A percentile compares a stretch with the other conserved stretches of the same genome.
These are phyloP conservation scores for Liodrosophila aerea DNA, from an alignment of 2,888 invertebrate genomes.

Conservation along the genomic window DNA sequence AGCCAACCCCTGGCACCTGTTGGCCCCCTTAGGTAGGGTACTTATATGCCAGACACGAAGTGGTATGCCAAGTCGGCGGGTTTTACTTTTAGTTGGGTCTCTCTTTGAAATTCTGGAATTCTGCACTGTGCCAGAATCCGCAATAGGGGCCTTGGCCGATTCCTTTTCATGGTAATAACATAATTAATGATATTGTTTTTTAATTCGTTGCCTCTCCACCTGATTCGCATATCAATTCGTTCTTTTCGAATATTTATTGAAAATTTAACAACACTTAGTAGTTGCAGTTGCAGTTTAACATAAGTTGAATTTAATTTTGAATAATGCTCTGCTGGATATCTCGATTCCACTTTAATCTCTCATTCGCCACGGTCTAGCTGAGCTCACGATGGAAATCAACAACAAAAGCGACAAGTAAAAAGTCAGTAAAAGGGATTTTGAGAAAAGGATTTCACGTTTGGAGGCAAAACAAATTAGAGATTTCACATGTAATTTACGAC, in stretches of 20 bases:
- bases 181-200: conserved; percentile 83
- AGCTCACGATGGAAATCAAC: conserved; percentile 18
- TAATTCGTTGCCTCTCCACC: conserved; percentile 79
- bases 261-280: background rate
- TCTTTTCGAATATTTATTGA: conserved; percentile 21
- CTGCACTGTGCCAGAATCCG: conserved; percentile 45
- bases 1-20: conserved; percentile 16
- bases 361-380: conserved; percentile 24
- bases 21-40: background rate
- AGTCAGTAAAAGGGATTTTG: conserved; percentile 49
- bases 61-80: conserved; percentile 54
- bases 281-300: too few relatives aligned
- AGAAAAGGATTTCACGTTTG: conserved; percentile 75
- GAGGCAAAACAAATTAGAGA: conserved; percentile 80
- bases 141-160: conserved; percentile 26
- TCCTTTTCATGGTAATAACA: conserved; percentile 74
- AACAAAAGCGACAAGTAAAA: conserved; percentile 42
- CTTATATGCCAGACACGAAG: conserved; percentile 69
- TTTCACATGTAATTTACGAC: conserved; percentile 79
- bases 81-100: conserved; percentile 20
- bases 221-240: conserved; percentile 65
- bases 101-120: conserved; percentile 45
- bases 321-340: too few relatives aligned
- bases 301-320: too few relatives aligned
- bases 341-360: conserved; percentile 30